phyloP scores from a whole-genome alignment of 2,888 invertebrate genomes.

The Eristalinus aeneus region DNA sequence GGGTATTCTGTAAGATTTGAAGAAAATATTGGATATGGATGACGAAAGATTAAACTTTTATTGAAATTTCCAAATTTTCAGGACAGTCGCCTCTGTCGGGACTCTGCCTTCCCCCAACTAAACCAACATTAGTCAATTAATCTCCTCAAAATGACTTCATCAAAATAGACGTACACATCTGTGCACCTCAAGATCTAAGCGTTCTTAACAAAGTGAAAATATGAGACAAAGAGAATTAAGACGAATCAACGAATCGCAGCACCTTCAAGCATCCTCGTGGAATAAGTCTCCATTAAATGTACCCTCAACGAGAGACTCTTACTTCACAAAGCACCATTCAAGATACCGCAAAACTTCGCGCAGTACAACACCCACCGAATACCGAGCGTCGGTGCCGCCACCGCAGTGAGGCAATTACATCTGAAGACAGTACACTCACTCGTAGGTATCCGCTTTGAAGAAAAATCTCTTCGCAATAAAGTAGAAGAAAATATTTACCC shows the following conservation, averaged over 20 bases:
- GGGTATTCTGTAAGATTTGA: too few species aligned
- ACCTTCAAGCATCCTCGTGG: neutral
- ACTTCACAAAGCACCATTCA: slow-evolving; percentile 46
- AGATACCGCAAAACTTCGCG: slow-evolving; percentile 30
- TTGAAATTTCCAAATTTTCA: too few species aligned
- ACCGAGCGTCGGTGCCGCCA: neutral
- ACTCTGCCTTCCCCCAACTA: too few species aligned
- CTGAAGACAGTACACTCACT: slow-evolving; percentile 55
- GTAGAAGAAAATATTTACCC: slow-evolving; percentile 70
- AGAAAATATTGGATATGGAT: too few species aligned
- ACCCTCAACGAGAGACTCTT: slow-evolving; percentile 40
- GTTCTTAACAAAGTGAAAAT: slow-evolving; percentile 2
- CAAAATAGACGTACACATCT: too few species aligned
- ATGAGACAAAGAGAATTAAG: slow-evolving; percentile 15
- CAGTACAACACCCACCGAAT: neutral
- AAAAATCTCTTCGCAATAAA: slow-evolving; percentile 68
- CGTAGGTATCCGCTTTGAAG: slow-evolving; percentile 38
- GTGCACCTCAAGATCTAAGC: neutral
- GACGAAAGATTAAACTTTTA: too few species aligned
- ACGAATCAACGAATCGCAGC: slow-evolving; percentile 18
- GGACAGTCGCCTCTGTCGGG: too few species aligned
- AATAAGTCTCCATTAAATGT: neutral
- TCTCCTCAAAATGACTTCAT: too few species aligned
- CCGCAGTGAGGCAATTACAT: slow-evolving; percentile 56
- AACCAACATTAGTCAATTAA: too few species aligned